Base-by-base conservation (phyloP, 2,888 invertebrate species). In the Hybos culiciformis region DNA sequence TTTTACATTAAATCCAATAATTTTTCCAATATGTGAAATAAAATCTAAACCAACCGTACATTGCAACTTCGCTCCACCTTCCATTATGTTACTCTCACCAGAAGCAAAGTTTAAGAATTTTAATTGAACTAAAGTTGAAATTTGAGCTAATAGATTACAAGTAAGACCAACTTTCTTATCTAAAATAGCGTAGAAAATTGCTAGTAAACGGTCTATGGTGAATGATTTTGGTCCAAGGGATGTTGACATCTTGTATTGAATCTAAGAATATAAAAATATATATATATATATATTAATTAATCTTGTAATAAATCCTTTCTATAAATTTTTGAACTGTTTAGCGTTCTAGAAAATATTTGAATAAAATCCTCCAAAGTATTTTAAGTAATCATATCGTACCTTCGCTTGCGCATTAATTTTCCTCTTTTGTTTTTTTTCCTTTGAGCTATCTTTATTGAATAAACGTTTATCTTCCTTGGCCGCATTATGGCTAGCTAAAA, bases 401-500 rank as follows among this genome's bases (percentile, higher is more conserved):
- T 70, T 79, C 4, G 74, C 76, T 54, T 75, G 78, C 0, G 73
- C 70, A 53, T 72, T 72, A 0, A 78, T 71, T 49, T 72, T 72
- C 50, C 74, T 74, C 49, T 74, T 54, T 33, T 74, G 70, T 53
- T 81, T 84, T n/a, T 72, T 73, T 53, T 77, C 79, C 56, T 81
- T 84, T 0, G 77, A 80, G 51, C 80, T 80, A 53, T 78, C 66
- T 66, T 91, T 91, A 63, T 87, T 76, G 61, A 91, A 93, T 36
- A 93, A 69, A 37, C 84, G 70, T 57, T 83, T 87, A 60, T 94
- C 94, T 51, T 85, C 81, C 53, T 84, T 86, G 0, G 83, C 77
- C 2, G 92, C 86, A 63, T 93, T 93, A 61, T 92, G 87, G 24
- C 93, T 93, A 1, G 93, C 93, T 46, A 94, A 69, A 60, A 87